Evolutionary conservation across 2,797 vertebrate species (phyloP).

Genomic region (Tapera naevia): DNA sequence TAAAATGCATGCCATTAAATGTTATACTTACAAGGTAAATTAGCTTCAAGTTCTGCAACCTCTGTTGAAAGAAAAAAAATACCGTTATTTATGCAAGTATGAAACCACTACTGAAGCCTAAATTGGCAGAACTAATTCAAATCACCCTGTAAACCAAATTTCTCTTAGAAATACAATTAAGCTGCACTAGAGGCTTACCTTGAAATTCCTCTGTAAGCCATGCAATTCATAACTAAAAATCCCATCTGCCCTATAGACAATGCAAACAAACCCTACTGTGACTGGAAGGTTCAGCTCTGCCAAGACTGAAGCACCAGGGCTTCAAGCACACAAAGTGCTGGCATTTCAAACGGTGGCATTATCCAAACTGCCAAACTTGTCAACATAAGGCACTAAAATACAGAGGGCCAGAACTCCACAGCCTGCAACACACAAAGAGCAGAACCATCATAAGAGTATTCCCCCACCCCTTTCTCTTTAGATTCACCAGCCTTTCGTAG

Average conservation of each 20-base stretch:
- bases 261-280: fast-evolving
- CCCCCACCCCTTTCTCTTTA: background rate
- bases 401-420: background rate
- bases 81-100: conserved; percentile 31
- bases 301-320: background rate
- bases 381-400: background rate
- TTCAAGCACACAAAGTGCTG: background rate
- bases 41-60: conserved; percentile 95
- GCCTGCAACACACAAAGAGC: background rate
- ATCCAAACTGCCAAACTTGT: background rate
- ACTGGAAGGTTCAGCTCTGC: background rate
- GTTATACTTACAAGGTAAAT: conserved; percentile 92
- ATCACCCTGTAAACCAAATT: background rate
- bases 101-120: background rate
- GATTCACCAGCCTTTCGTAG: background rate
- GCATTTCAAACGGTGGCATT: background rate
- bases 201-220: background rate
- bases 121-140: background rate
- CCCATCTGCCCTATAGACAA: background rate
- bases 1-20: background rate
- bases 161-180: background rate
- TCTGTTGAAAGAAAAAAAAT: conserved; percentile 80
- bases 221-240: background rate
- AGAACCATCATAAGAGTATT: fast-evolving
- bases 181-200: background rate